A percentile compares a stretch with the other conserved stretches of the same genome.
These are phyloP conservation scores for Dermochelys coriacea DNA, from an alignment of 2,797 vertebrate genomes.

Conservation along the genomic window DNA sequence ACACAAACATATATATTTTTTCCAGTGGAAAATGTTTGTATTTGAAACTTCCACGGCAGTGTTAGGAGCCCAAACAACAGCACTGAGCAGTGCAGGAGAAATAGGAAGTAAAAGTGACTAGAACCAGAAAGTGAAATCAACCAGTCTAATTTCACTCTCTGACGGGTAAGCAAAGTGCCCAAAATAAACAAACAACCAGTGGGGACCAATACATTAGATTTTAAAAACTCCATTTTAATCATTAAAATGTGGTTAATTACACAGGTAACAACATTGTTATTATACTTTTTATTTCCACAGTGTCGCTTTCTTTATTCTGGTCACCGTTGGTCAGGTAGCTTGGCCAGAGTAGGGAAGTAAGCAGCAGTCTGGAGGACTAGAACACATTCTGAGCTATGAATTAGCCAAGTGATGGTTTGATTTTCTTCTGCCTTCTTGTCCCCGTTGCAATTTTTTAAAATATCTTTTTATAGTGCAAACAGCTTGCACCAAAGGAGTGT, in stretches of 20 bases:
- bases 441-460: background rate
- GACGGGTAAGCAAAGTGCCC: background rate
- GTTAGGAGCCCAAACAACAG: background rate
- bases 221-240: constrained; percentile 61
- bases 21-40: background rate
- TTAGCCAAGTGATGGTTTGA: constrained; percentile 37
- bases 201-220: constrained; percentile 22
- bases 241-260: constrained; percentile 61
- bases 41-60: background rate
- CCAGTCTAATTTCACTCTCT: background rate
- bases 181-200: background rate
- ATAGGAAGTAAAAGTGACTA: background rate
- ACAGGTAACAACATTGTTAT: constrained; percentile 47
- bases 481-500: background rate
- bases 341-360: background rate
- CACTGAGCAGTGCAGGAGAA: background rate
- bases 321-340: constrained; percentile 26
- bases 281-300: constrained; percentile 62
- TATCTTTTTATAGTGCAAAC: background rate
- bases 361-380: background rate
- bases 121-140: background rate
- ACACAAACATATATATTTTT: background rate
- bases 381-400: constrained; percentile 17
- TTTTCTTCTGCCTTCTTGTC: background rate
- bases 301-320: constrained; percentile 55